Evolutionary conservation across 2,888 invertebrate species (phyloP), one percentile per base, ranked within the genome.

Genomic region (Frankliniella fusca): DNA sequence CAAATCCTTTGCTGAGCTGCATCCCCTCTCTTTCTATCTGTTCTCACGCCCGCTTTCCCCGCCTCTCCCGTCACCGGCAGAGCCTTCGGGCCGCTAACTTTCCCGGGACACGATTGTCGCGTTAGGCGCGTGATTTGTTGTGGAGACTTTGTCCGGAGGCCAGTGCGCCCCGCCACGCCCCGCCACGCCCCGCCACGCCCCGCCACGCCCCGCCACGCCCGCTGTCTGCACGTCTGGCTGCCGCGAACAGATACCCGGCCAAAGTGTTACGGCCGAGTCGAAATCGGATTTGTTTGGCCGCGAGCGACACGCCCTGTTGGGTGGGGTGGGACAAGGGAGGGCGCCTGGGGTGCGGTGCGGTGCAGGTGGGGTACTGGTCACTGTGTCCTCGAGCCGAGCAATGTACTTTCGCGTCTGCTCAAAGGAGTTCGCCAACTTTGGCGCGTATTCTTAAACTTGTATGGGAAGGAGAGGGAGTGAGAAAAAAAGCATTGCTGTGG

Each of bases 101-200:
- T 11, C 23, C 70, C 23, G 23, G 70, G 70, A 70, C 70, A 70
- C 70, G 70, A 70, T 70, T 70, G 70, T 70, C 70, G 70, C 70
- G 70, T 70, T 70, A 70, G 70, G 23, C 70, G 70, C 70, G 70
- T 70, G 70, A 70, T 70, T 70, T 70, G 70, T 70, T 23, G 70
- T 23, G 70, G 70, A 23, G 70, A 70, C 70, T 70, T 70, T 70
- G 70, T n/a, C 61, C 7, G 61, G 61, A n/a, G 61, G 38, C 38
- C 38, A 38, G 38, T 5, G 38, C 38, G 38, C 38, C 38, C 38
- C 38, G 38, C 38, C 38, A 2, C 38, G 38, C 38, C 38, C 38
- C 38, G 38, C 38, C 38, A 2, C 38, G 38, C 38, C 38, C 38
- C 38, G 38, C 38, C 38, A 2, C 38, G 38, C 38, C 38, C 38